Evolutionary conservation across 2,113 vertebrate genomes (phyloP).

Genomic region (Formicarius rufipectus): DNA sequence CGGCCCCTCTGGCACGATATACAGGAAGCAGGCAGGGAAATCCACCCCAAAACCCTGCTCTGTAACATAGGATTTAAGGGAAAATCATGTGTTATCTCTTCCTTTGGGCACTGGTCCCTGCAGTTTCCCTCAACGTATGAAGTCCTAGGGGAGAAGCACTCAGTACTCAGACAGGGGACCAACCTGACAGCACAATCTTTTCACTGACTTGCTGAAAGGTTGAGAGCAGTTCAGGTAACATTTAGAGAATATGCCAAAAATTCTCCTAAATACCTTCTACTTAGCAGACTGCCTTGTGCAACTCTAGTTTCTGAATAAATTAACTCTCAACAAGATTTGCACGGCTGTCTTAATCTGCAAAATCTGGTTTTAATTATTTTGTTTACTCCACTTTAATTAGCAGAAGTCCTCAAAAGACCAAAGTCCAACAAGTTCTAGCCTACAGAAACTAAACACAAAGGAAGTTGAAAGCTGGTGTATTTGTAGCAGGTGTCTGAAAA

Average conservation of each 20-base stretch:
- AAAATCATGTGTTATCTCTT: neutral
- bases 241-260: neutral
- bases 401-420: neutral
- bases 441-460: neutral
- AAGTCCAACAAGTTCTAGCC: neutral
- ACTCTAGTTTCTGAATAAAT: neutral
- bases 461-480: neutral
- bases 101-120: neutral
- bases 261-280: neutral
- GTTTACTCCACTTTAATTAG: neutral
- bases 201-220: neutral
- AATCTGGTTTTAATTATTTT: neutral
- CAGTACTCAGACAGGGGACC: accelerated
- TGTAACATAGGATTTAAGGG: neutral
- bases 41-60: neutral
- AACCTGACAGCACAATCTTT: neutral
- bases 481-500: neutral
- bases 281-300: neutral
- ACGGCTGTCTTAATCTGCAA: neutral
- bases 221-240: neutral
- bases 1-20: accelerated
- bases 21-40: neutral
- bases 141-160: neutral
- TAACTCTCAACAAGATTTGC: neutral
- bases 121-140: neutral